Evolutionary conservation across 2,113 vertebrate species (phyloP).

Genomic region (Mystacornis crossleyi): DNA sequence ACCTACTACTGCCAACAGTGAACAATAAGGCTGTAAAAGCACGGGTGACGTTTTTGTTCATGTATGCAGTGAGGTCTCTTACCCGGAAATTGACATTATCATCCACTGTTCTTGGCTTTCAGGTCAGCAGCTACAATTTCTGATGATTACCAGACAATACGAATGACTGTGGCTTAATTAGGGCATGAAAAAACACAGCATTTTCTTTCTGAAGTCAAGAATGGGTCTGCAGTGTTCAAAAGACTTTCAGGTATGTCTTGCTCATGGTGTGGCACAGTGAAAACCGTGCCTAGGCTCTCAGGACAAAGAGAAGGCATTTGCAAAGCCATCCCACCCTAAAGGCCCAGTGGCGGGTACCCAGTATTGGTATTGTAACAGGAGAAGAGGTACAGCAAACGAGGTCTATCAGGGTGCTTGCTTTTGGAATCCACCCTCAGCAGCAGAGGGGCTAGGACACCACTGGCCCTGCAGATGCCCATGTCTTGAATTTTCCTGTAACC

Average conservation of each 20-base stretch:
- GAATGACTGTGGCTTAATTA: background rate
- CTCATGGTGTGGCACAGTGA: background rate
- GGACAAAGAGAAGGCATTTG: background rate
- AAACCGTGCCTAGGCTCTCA: background rate
- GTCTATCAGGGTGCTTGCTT: background rate
- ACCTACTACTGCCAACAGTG: background rate
- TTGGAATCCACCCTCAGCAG: background rate
- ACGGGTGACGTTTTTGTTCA: background rate
- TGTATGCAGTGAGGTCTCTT: background rate
- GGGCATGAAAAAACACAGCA: background rate
- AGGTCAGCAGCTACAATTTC: background rate
- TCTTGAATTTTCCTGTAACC: background rate
- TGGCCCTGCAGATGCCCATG: accelerated
- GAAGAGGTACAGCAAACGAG: background rate
- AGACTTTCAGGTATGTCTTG: background rate
- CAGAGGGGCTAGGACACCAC: background rate
- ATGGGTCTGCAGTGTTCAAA: background rate
- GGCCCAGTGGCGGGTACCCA: background rate
- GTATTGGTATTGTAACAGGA: accelerated
- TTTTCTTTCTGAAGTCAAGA: background rate
- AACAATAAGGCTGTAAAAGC: background rate
- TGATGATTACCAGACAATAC: background rate
- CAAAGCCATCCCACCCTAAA: background rate
- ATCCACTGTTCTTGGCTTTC: background rate
- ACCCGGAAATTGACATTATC: background rate